Base-by-base conservation (phyloP, 2,113 vertebrate species). In the Phalacrocorax aristotelis region DNA sequence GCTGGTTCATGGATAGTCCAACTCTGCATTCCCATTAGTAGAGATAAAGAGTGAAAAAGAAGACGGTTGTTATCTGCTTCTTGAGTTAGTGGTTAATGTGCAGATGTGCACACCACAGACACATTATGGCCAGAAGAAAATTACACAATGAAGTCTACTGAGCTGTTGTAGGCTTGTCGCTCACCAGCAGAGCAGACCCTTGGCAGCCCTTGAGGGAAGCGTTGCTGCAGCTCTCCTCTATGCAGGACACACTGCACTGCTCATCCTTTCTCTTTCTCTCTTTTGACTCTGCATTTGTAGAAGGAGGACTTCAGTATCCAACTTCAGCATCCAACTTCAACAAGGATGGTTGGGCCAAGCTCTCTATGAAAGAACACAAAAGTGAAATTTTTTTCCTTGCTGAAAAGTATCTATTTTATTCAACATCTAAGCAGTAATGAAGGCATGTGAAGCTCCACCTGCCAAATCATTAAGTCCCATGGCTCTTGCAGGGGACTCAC, bases 401-500 rank as follows among this genome's bases (percentile, higher is more conserved):
- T 86, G n/a, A 49, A 30, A 69, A 70, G 17, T 30, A 48, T n/a
- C 72, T 49, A 13, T 61, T 26, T 72, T n/a, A 42, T 84, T 22
- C 38, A 77, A 69, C 19, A 32, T 34, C 30, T 61, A 60, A 57
- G 23, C 13, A 77, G 60, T 77, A 55, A 72, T 65, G 29, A 55
- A 60, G 42, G 32, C 22, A 44, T 4, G 5, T 55, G 40, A 87
- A 40, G 13, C 13, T 68, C n/a, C 32, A 44, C 23, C 54, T 68
- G 55, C 23, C 25, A 44, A 38, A 60, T 29, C 0, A 0, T 27
- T 44, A 72, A 13, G 46, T 66, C 52, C 34, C 29, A 10, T 5
- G 7, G 44, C 17, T 60, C 38, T 64, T 66, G 29, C 72, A 48
- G 34, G 23, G 60, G 27, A 19, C 38, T 54, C 38, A 23, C 21